Conservation (phyloP, 2,888 invertebrate genomes). For the Campoplex nolae region DNA sequence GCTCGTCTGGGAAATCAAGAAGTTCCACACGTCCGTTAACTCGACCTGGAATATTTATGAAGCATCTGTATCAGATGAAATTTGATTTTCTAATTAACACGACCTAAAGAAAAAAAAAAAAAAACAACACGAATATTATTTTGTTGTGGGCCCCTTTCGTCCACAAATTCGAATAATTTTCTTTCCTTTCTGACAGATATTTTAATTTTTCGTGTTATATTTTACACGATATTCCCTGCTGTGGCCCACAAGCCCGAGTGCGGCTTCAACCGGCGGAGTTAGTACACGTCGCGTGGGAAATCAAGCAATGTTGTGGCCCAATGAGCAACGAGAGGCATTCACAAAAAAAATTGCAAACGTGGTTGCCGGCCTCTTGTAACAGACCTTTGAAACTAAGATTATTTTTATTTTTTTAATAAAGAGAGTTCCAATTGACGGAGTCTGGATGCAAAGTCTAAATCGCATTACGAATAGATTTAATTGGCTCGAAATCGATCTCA, state of each 20-base stretch:
- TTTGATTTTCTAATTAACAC: background rate
- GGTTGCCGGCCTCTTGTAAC: background rate
- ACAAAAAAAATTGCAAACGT: constrained; percentile 49
- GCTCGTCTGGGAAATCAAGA: constrained; percentile 60
- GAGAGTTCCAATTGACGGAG: background rate
- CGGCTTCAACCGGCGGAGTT: background rate
- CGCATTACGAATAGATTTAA: background rate
- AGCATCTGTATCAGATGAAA: background rate
- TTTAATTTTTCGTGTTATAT: background rate
- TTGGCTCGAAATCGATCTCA: background rate
- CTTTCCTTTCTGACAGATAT: background rate
- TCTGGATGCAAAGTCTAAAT: background rate
- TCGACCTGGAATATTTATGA: constrained; percentile 12
- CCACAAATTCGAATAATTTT: constrained; percentile 3
- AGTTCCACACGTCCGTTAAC: constrained; percentile 3
- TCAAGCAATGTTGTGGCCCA: constrained; percentile 51
- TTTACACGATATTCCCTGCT: constrained; percentile 20
- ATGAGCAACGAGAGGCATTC: constrained; percentile 38
- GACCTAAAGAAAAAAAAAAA: background rate
- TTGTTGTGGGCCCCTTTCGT: background rate
- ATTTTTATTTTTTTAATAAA: background rate
- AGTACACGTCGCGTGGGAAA: constrained; percentile 64
- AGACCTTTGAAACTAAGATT: background rate
- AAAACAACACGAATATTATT: background rate
- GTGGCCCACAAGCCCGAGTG: background rate